These are phyloP conservation scores for Arbacia lixula DNA, from an alignment of 53 echinoderm and acorn worm genomes.

Conservation along the genomic window DNA sequence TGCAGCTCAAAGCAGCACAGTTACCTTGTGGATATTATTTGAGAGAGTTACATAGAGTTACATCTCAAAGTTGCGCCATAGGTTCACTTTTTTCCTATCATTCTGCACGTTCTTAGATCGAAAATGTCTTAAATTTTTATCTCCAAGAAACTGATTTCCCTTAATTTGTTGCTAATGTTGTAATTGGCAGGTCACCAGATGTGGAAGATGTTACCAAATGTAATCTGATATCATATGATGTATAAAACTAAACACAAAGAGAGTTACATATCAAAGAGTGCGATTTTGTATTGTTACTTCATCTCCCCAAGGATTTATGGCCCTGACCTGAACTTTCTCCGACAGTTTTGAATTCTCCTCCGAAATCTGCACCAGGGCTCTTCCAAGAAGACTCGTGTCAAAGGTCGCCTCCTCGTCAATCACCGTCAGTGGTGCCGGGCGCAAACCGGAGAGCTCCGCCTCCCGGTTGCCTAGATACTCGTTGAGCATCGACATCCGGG, in stretches of 20 bases:
- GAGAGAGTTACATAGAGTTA: too few species aligned
- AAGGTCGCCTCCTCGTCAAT: slow-evolving; percentile 45
- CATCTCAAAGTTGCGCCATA: too few species aligned
- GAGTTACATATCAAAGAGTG: too few species aligned
- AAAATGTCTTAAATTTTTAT: too few species aligned
- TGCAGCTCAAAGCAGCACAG: too few species aligned
- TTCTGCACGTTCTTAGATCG: too few species aligned
- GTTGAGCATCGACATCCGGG: slow-evolving; percentile 66
- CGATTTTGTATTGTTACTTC: background rate
- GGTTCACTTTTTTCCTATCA: too few species aligned
- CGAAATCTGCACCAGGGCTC: slow-evolving; percentile 54
- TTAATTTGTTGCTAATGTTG: too few species aligned
- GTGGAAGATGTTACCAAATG: too few species aligned
- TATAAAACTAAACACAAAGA: background rate
- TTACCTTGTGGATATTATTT: too few species aligned
- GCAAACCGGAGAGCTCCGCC: slow-evolving; percentile 70
- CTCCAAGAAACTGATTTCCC: too few species aligned
- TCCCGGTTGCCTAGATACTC: slow-evolving; percentile 85
- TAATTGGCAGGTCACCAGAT: too few species aligned
- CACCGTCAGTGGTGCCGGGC: slow-evolving; percentile 62
- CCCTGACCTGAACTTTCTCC: slow-evolving; percentile 40
- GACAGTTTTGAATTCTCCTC: slow-evolving; percentile 64
- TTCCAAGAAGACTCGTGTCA: slow-evolving; percentile 63
- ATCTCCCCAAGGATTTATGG: background rate
- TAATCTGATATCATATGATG: background rate